phyloP scores from a whole-genome alignment of 92 coral and sea anemone genomes.

The Blastomussa wellsi region DNA sequence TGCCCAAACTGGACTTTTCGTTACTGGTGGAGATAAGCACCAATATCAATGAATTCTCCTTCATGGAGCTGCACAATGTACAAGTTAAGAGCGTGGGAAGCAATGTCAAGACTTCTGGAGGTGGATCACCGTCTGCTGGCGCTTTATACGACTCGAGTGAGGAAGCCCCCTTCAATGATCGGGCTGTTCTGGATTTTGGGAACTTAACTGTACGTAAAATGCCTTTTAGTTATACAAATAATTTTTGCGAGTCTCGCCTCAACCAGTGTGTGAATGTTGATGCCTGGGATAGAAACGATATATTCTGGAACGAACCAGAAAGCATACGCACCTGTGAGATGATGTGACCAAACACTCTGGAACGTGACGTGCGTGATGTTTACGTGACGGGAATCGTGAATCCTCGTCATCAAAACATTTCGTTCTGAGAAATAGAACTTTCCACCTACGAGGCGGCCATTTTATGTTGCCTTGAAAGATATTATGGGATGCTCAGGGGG shows the following conservation, averaged over 20 bases:
- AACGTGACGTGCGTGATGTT: too few species aligned
- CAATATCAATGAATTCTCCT: slow-evolving; percentile 88
- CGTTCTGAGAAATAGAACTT: neutral
- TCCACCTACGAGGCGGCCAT: too few species aligned
- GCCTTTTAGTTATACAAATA: neutral
- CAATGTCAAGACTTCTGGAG: slow-evolving; percentile 39
- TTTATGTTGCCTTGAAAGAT: too few species aligned
- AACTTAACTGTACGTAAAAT: slow-evolving; percentile 69
- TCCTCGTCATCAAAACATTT: neutral
- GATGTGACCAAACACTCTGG: neutral
- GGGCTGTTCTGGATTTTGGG: slow-evolving; percentile 83
- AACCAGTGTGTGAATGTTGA: neutral
- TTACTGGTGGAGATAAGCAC: slow-evolving; percentile 79
- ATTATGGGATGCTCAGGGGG: too few species aligned
- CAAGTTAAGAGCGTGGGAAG: slow-evolving; percentile 38
- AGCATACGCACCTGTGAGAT: neutral
- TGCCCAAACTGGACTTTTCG: slow-evolving; percentile 81
- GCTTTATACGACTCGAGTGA: slow-evolving; percentile 63
- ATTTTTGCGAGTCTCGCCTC: neutral
- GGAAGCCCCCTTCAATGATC: slow-evolving; percentile 66
- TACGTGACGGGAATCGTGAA: neutral
- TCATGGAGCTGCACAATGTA: slow-evolving; percentile 67
- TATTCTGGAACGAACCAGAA: neutral
- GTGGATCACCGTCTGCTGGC: slow-evolving; percentile 23
- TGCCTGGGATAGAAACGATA: neutral